Base-by-base conservation (phyloP, 2,888 invertebrate genomes). In the Chrysomela aeneicollis region DNA sequence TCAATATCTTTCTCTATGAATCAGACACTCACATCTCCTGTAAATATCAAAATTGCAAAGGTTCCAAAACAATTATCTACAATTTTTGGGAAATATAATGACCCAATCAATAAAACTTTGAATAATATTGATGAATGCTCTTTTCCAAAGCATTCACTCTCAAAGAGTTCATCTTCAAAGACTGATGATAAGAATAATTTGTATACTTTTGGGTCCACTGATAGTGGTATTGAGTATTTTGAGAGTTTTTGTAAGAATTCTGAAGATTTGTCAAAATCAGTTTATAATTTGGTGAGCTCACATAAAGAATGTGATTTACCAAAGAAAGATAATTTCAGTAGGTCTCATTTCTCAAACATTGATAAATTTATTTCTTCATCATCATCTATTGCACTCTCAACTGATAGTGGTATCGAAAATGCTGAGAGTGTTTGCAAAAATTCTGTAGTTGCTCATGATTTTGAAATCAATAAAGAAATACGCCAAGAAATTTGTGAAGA, bases 401-500 rank as follows among this genome's bases (percentile, higher is more conserved):
- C 42, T 42, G 42, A 42, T 42, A 42, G 42, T 42, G 42, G 15
- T 42, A 42, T 42, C 3, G 42, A n/a, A 42, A 3, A 42, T 15
- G 9, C 15, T 15, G 42, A 15, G n/a, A 21, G 26, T 26, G 47
- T 49, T 19, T 9, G 3, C 35, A 17, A 46, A 51, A 10, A 58
- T 17, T 30, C 15, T 42, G 51, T 42, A 54, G 35, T 32, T 26
- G 37, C 30, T 21, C 17, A 32, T 3, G 12, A 9, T 59, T 35
- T 35, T 3, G 19, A 49, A 3, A 18, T 21, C 10, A 57, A 4
- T 18, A 35, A 62, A 37, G 55, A 72, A 46, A 35, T 79, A 59
- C 50, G n/a, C 26, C 26, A 37, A 37, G 82, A 84, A 76, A 73
- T 70, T 64, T 77, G 79, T 54, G 66, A 68, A 54, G 58, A 59